A percentile compares a stretch with the other conserved stretches of the same genome.
These are phyloP conservation scores for Andrena dorsata DNA, from an alignment of 2,888 invertebrate species.

Conservation along the genomic window DNA sequence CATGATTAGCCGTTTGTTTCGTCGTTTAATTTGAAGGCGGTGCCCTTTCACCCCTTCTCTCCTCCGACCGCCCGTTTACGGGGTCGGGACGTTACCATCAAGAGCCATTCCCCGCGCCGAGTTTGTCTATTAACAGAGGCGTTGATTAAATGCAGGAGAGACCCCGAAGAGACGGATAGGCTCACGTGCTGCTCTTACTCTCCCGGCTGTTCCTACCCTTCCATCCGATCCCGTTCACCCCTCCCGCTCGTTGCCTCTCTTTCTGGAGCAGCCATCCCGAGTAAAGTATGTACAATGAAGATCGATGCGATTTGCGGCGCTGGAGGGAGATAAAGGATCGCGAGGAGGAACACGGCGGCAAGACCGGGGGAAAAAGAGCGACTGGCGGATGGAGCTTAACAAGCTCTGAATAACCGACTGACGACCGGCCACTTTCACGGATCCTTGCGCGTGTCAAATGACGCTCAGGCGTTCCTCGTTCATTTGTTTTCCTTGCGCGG, in stretches of 20 bases:
- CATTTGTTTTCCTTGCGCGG: conserved; percentile 43
- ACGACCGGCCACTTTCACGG: conserved; percentile 77
- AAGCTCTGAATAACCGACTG: conserved; percentile 78
- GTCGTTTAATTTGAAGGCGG: conserved; percentile 81
- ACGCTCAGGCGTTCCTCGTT: conserved; percentile 39
- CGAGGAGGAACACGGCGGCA: conserved; percentile 14
- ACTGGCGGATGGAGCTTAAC: conserved; percentile 68
- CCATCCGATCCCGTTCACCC: neutral
- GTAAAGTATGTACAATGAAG: conserved; percentile 77
- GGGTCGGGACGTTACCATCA: conserved; percentile 72
- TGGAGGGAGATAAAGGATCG: conserved; percentile 50
- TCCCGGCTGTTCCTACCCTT: neutral
- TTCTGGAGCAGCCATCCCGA: conserved; percentile 14
- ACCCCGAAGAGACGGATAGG: conserved; percentile 73
- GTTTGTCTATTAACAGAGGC: conserved; percentile 83
- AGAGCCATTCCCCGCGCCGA: conserved; percentile 80
- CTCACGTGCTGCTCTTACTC: conserved; percentile 70
- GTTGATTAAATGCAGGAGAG: conserved; percentile 81
- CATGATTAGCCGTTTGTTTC: conserved; percentile 84
- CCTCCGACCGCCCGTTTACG: conserved; percentile 12
- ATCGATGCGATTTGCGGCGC: conserved; percentile 75
- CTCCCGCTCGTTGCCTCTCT: conserved; percentile 1
- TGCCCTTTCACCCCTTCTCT: conserved; percentile 66
- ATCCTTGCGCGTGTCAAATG: conserved; percentile 66
- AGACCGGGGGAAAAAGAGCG: conserved; percentile 29